Percentiles rank a stretch among this genome's conserved stretches.
These are phyloP conservation scores for Cheilosia urbana DNA, from an alignment of 2,888 invertebrate species.

Conservation along the genomic window DNA sequence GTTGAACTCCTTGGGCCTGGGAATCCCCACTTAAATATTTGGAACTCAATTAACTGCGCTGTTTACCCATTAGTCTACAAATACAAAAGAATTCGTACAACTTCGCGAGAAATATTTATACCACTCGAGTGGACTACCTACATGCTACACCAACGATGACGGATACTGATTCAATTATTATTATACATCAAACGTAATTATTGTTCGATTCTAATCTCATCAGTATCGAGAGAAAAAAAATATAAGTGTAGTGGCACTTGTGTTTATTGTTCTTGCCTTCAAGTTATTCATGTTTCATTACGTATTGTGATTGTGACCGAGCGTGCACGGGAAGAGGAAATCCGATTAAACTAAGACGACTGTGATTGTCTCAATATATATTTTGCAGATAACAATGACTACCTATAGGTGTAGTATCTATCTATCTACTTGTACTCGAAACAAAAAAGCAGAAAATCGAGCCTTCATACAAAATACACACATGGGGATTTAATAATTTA, in stretches of 20 bases:
- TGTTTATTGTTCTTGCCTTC: conserved; percentile 45
- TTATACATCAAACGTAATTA: conserved; percentile 53
- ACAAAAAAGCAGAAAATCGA: neutral
- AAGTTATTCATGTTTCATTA: conserved; percentile 47
- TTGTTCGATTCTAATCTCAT: conserved; percentile 69
- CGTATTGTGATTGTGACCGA: conserved; percentile 5
- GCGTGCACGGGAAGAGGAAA: conserved; percentile 47
- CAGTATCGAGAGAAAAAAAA: conserved; percentile 26
- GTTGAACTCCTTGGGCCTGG: conserved; percentile 19
- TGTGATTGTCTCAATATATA: conserved; percentile 30
- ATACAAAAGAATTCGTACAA: neutral
- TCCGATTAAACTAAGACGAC: conserved; percentile 50
- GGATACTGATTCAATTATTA: conserved; percentile 46
- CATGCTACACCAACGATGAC: conserved; percentile 35
- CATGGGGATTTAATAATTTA: conserved; percentile 60
- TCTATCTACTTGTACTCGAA: too few species aligned
- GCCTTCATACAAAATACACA: conserved; percentile 15
- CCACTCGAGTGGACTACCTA: conserved; percentile 2
- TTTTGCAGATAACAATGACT: conserved; percentile 44
- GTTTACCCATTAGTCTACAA: conserved; percentile 18
- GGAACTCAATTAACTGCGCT: conserved; percentile 8
- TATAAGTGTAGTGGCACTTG: conserved; percentile 32
- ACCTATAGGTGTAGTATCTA: neutral
- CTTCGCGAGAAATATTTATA: conserved; percentile 14
- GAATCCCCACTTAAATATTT: conserved; percentile 25